A percentile compares a stretch with the other conserved stretches of the same genome.
These are phyloP conservation scores for Ctenopoma multispine DNA, from an alignment of 2,797 vertebrate species.

Conservation along the genomic window DNA sequence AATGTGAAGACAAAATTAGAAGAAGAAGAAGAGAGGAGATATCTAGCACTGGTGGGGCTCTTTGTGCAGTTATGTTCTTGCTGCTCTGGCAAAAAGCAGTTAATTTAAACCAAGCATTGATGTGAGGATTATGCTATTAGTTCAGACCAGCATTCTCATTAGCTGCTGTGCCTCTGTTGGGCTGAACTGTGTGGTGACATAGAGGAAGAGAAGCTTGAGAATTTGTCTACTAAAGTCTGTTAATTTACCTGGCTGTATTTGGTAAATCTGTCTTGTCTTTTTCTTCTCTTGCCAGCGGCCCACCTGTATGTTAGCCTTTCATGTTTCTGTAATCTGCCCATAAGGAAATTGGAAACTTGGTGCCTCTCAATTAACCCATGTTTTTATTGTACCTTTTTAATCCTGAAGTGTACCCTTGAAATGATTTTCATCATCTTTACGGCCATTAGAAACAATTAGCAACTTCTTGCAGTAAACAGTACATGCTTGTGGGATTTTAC, in stretches of 20 bases:
- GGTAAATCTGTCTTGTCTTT: slow-evolving; percentile 21
- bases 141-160: slow-evolving; percentile 62
- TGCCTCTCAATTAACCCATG: not conserved
- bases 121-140: slow-evolving; percentile 77
- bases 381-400: not conserved
- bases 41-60: slow-evolving; percentile 46
- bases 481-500: not conserved
- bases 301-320: slow-evolving; percentile 7
- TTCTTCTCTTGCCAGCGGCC: not conserved
- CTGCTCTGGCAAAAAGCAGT: slow-evolving; percentile 60
- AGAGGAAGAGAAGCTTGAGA: slow-evolving; percentile 21
- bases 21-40: slow-evolving; percentile 41
- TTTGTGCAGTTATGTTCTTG: slow-evolving; percentile 58
- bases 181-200: slow-evolving; percentile 28
- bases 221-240: slow-evolving; percentile 4
- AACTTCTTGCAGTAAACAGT: not conserved
- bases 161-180: slow-evolving; percentile 46
- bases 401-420: slow-evolving; percentile 12
- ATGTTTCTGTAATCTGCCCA: slow-evolving; percentile 3
- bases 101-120: slow-evolving; percentile 75
- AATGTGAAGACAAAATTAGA: slow-evolving; percentile 68
- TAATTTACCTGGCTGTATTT: slow-evolving; percentile 29
- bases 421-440: not conserved
- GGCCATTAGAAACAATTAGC: too few relatives aligned
- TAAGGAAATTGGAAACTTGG: not conserved